A percentile compares a stretch with the other conserved stretches of the same genome.
Conservation (phyloP, 1,140 invertebrate species). For the Matsumurasca onukii region DNA sequence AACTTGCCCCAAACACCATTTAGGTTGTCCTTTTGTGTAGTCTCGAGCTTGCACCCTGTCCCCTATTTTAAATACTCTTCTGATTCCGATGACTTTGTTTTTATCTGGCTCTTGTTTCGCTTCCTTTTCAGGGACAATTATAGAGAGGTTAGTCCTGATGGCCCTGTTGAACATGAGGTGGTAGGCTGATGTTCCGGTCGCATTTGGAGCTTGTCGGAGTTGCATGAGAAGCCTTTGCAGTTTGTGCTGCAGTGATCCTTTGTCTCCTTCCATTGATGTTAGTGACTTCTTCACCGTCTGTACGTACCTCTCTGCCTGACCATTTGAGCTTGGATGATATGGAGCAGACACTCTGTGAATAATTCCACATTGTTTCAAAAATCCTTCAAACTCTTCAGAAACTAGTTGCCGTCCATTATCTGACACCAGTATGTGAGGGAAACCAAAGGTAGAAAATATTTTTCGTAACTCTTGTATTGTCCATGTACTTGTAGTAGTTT, state of each 20-base stretch:
- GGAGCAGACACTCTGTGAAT: not conserved
- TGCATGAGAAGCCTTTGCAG: not conserved
- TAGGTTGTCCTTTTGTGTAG: not conserved
- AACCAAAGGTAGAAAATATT: not conserved
- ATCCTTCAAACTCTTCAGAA: not conserved
- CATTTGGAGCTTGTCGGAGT: not conserved
- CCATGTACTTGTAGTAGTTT: constrained; percentile 13
- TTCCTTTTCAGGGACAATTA: not conserved
- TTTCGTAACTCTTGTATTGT: not conserved
- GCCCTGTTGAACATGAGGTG: not conserved
- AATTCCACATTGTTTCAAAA: not conserved
- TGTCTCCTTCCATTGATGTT: not conserved
- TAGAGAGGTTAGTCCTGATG: too few species aligned
- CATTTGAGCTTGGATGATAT: constrained; percentile 1
- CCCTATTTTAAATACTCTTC: not conserved
- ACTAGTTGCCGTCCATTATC: not conserved
- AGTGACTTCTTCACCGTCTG: not conserved
- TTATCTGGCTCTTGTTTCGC: not conserved
- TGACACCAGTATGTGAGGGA: not conserved
- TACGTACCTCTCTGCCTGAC: not conserved
- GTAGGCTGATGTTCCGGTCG: not conserved
- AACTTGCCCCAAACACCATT: constrained; percentile 1
- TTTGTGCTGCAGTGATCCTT: not conserved
- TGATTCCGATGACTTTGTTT: not conserved
- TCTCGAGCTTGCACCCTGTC: not conserved